Conservation (phyloP, 2,797 vertebrate genomes). For the Alectoris magna region DNA sequence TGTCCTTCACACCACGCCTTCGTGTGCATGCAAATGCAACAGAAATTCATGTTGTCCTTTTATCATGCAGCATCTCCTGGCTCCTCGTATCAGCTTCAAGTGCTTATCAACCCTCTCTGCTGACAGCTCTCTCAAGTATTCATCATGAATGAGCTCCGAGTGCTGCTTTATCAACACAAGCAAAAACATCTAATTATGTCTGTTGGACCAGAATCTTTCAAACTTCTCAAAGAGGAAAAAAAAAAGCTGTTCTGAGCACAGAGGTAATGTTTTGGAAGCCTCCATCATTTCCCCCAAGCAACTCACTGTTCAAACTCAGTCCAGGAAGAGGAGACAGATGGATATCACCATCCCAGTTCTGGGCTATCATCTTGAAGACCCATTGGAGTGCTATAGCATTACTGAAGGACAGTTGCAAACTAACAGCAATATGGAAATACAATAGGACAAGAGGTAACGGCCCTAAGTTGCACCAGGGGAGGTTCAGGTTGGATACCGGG, state of each 20-base stretch:
- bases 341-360: fast-evolving
- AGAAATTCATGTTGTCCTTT: not conserved
- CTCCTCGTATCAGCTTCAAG: not conserved
- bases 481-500: too few species aligned
- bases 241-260: fast-evolving
- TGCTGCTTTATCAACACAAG: slow-evolving; percentile 1
- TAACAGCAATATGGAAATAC: not conserved
- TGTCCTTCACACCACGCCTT: not conserved
- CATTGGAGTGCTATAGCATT: not conserved
- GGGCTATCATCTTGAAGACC: not conserved
- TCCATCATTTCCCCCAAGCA: not conserved
- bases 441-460: too few species aligned
- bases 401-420: not conserved
- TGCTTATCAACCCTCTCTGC: not conserved
- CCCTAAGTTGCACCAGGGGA: too few species aligned
- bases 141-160: not conserved
- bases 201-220: not conserved
- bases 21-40: fast-evolving
- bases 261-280: not conserved
- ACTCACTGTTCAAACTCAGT: fast-evolving
- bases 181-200: not conserved
- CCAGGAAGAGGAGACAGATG: not conserved
- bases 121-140: slow-evolving; percentile 5
- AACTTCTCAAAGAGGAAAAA: not conserved
- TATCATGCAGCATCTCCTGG: not conserved